Evolutionary conservation across 2,888 invertebrate genomes (phyloP), one percentile per base, ranked within the genome.

Genomic region (Monoplex corrugatus): DNA sequence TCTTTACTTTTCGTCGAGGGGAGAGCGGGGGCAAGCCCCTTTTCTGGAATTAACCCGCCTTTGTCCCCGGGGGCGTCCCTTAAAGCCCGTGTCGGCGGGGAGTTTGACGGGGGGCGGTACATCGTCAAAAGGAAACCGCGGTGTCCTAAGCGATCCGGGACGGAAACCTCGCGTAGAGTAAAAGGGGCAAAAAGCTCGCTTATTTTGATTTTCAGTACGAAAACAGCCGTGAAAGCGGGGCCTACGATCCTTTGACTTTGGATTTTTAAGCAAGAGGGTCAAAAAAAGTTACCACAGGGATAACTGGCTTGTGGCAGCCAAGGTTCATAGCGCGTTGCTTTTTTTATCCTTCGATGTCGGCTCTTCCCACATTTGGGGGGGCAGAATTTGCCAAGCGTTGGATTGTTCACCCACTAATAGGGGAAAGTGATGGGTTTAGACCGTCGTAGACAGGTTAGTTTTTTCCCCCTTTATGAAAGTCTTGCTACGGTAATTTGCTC

Each of bases 331-430:
- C 97, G 97, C 97, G 97, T 97, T 96, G 97, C 97, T 97, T 97
- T 97, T 97, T 97, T 97, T n/a, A 97, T 97, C 97, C 87, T 88
- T 88, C 87, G 87, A 88, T 97, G 97, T 97, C 97, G 97, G 97
- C 97, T 97, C 97, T 97, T 97, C 97, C 97, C 38, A 97, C 97
- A 97, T 97, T 97, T 97, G 97, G 96, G 97, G 97, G 97, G 97
- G n/a, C 97, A 97, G 97, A 97, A 97, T 78, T 97, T 97, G 96
- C 97, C 96, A 97, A 97, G 96, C 97, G 97, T 96, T 68, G 32
- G 68, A 87, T 78, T 97, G 96, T n/a, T 38, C 35, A 72, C 75
- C 75, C 75, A 78, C 75, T 78, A 78, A 78, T 78, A 78, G 75
- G 75, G 75, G 38, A 78, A 35, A 38, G 97, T 97, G 97, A n/a